Evolutionary conservation across 2,113 vertebrate species (phyloP), one percentile per base, ranked within the genome.

Genomic region (Melospiza melodia): DNA sequence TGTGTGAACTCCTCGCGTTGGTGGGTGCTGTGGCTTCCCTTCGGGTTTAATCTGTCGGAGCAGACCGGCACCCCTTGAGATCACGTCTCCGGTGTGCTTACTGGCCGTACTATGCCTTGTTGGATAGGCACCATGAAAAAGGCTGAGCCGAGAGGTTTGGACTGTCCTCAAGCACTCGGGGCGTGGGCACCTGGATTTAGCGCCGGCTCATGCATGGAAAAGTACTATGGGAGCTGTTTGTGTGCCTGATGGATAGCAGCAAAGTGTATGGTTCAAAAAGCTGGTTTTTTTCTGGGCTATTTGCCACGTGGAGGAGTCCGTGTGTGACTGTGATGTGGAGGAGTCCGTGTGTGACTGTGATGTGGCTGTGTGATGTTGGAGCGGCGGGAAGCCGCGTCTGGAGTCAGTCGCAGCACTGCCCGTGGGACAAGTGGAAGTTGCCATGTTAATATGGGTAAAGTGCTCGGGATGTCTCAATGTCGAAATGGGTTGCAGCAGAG

Each of bases 21-120:
- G 11, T 17, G 8, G 15, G 9, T 33, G 6, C 46, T 46, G 87
- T 16, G 62, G 59, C 15, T 68, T 69, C 4, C 2, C n/a, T 9
- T 33, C 1, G 4, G 9, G 21, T 5, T 25, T n/a, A 12, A 52
- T 59, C 22, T 31, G 62, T 44, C 19, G 35, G 12, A 83, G n/a
- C 27, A 5, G 44, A 14, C 13, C 4, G 0, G 21, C 4, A 0
- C 5, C 3, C n/a, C 33, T 8, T 15, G 37, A 5, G 41, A 3
- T 16, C 1, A 0, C 9, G 6, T 48, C 14, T 28, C 24, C 11
- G 5, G 14, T 10, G 20, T 4, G 1, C 24, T 15, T 61, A 22
- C 17, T 25, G 62, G n/a, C 37, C 5, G 2, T 8, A 0, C 15
- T 35, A 0, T 17, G 25, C 43, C 58, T 5, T 1, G 9, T 7